Base-by-base conservation (phyloP, 1,140 invertebrate genomes). In the Musca vetustissima region DNA sequence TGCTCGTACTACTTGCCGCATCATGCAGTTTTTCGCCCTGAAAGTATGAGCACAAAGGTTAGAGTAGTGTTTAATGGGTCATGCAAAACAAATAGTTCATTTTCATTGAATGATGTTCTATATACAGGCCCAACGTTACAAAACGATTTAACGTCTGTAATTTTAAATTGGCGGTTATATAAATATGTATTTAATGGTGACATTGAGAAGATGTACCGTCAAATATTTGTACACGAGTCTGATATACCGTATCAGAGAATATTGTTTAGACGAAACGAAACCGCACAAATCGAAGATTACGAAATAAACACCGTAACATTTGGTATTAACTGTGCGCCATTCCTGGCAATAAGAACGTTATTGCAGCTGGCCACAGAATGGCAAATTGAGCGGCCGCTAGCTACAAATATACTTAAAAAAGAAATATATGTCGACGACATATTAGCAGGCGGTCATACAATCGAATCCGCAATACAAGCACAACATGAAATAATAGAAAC, bases 11-110 rank as follows among this genome's bases (percentile, higher is more conserved):
- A 52, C 19, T 21, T 52, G 8, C 50, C 50, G 13, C 50, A 52
- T 52, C 50, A 52, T 19, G 50, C 50, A 3, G n/a, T 52, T 1
- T 28, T 75, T 6, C 71, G 9, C 77, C 80, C 15, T 67, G 73
- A 67, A 15, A 72, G 32, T 53, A 73, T 17, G 17, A 50, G 19
- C 13, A 66, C 64, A 2, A 66, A 50, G 15, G 43, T 66, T 19
- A n/a, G 64, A 22, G 73, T 73, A 22, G 74, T 76, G 17, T 77
- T 78, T 59, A 71, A 77, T 68, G 73, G 71, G n/a, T 70, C 71
- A 11, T n/a, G 21, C 14, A 24, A 47, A 14, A 66, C 36, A 2
- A 25, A 17, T n/a, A 52, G n/a, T 21, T 9, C 8, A 3, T 19
- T 19, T 52, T 52, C 19, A 7, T 17, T 52, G 1, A 52, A 21